Conservation (phyloP, 2,113 vertebrate genomes). For the Tinamus guttatus region DNA sequence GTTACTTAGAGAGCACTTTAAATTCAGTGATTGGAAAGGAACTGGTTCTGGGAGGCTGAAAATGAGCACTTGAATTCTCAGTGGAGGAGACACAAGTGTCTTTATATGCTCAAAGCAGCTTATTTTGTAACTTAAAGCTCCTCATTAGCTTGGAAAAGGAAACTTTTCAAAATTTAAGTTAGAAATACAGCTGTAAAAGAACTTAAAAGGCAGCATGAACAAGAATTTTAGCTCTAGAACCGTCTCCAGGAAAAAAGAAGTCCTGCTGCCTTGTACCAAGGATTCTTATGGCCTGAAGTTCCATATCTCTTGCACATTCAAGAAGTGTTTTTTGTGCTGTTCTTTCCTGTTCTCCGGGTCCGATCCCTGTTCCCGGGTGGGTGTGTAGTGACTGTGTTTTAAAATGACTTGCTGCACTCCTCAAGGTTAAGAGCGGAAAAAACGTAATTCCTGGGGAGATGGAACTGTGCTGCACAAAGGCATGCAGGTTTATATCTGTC, state of each 20-base stretch:
- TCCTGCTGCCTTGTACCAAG: not conserved
- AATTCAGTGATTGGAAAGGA: not conserved
- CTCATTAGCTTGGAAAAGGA: not conserved
- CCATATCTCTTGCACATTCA: accelerated
- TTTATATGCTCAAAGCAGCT: not conserved
- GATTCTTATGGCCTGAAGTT: not conserved
- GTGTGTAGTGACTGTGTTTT: not conserved
- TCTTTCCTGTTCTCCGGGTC: not conserved
- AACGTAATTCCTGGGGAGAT: not conserved
- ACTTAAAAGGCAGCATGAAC: not conserved
- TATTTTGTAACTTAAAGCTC: not conserved
- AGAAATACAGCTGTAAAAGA: not conserved
- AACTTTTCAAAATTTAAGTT: not conserved
- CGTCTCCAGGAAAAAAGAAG: not conserved
- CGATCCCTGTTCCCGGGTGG: slow-evolving; percentile 5
- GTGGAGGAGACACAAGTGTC: not conserved
- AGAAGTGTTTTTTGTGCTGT: not conserved
- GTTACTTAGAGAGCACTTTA: not conserved
- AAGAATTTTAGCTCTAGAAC: not conserved
- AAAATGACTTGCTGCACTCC: not conserved
- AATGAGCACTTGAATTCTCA: not conserved
- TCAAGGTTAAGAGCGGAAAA: not conserved
- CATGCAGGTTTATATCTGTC: not conserved
- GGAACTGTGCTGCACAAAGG: not conserved
- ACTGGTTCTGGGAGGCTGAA: not conserved